Conservation (phyloP, 1,140 invertebrate genomes). For the Drosophila sturtevanti region DNA sequence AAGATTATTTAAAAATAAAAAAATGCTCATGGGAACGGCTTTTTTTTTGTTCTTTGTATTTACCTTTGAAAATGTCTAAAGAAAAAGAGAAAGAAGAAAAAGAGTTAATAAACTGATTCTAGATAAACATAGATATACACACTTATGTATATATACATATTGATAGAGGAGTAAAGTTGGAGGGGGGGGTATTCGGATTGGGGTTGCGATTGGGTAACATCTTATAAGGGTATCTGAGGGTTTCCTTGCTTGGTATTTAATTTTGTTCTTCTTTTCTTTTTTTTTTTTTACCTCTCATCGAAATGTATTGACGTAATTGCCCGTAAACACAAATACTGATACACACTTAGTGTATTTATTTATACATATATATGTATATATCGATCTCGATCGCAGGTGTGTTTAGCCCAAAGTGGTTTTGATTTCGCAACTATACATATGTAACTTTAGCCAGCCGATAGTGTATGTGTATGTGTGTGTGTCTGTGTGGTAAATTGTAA, state of each 20-base stretch:
- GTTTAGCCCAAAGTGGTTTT: slow-evolving; percentile 71
- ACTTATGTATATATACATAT: background rate
- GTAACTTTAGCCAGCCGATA: background rate
- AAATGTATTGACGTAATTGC: slow-evolving; percentile 72
- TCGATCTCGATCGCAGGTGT: slow-evolving; percentile 69
- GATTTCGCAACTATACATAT: slow-evolving; percentile 57
- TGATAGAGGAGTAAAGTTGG: background rate
- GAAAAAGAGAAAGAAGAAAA: background rate
- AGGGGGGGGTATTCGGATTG: too few relatives aligned
- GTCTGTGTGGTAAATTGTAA: slow-evolving; percentile 20
- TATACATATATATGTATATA: slow-evolving; percentile 32
- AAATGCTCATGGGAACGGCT: background rate
- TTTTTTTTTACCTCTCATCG: slow-evolving; percentile 31
- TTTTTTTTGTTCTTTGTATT: background rate
- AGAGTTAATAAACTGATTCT: too few relatives aligned
- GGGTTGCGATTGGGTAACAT: too few relatives aligned
- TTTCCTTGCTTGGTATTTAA: background rate
- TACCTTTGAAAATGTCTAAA: background rate
- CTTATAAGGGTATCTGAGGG: background rate
- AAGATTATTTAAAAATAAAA: background rate
- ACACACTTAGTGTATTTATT: slow-evolving; percentile 12
- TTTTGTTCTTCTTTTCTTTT: slow-evolving; percentile 8
- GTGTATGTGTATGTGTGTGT: background rate
- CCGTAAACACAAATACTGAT: slow-evolving; percentile 16
- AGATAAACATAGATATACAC: too few relatives aligned